Conservation (phyloP, 1,140 invertebrate species). For the Dinothrombium tinctorium region DNA sequence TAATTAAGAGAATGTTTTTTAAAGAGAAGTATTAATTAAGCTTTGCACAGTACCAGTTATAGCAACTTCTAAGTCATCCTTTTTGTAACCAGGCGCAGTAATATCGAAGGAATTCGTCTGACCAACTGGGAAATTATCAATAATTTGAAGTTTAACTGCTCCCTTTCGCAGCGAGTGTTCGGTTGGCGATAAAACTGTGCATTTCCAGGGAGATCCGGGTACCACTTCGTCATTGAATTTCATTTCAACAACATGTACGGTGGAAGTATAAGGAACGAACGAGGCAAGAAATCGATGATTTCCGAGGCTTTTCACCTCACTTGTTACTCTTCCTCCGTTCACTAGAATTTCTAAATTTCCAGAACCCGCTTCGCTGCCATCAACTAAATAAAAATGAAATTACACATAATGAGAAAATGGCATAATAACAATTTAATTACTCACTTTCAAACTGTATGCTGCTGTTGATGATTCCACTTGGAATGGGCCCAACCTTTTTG, state of each 20-base stretch:
- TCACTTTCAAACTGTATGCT: constrained; percentile 88
- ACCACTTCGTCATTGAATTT: constrained; percentile 84
- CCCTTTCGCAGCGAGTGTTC: constrained; percentile 35
- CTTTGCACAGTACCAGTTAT: neutral
- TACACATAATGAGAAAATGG: neutral
- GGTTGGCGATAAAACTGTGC: constrained; percentile 43
- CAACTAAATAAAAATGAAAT: constrained; percentile 37
- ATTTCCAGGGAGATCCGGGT: constrained; percentile 70
- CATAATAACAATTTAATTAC: constrained; percentile 18
- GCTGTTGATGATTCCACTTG: constrained; percentile 57
- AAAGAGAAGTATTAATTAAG: neutral
- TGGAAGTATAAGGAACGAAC: constrained; percentile 64
- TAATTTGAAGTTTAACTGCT: constrained; percentile 32
- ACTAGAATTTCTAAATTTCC: constrained; percentile 91
- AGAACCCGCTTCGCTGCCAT: constrained; percentile 75
- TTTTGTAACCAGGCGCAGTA: constrained; percentile 36
- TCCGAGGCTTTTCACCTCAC: constrained; percentile 72
- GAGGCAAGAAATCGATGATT: constrained; percentile 59
- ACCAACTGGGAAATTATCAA: constrained; percentile 61
- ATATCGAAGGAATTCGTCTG: constrained; percentile 63
- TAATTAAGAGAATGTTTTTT: constrained; percentile 4
- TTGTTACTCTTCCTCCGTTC: constrained; percentile 79
- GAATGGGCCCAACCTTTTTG: constrained; percentile 54
- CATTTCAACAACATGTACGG: constrained; percentile 70
- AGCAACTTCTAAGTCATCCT: constrained; percentile 28